Conservation (phyloP, 2,113 vertebrate genomes). For the Neofelis nebulosa region DNA sequence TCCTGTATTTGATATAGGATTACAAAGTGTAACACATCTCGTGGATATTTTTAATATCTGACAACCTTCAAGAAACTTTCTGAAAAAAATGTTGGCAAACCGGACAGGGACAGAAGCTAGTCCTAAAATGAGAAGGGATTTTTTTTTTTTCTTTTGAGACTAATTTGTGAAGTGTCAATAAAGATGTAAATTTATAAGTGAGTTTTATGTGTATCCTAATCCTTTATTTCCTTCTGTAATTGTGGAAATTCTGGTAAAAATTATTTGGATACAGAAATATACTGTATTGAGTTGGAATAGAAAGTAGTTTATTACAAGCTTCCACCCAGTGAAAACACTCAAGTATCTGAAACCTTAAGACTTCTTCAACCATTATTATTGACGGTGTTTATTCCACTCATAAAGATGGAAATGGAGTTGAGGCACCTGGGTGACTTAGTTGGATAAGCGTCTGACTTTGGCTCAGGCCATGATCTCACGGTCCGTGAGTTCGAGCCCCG, state of each 20-base stretch:
- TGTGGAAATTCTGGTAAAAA: neutral
- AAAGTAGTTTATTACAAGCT: neutral
- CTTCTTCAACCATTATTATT: neutral
- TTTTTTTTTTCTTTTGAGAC: neutral
- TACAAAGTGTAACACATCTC: no score
- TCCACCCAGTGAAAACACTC: neutral
- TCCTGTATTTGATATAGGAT: neutral
- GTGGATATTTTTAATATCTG: neutral
- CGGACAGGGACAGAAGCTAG: accelerated
- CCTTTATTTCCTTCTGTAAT: neutral
- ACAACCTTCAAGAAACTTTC: neutral
- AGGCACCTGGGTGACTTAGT: no score
- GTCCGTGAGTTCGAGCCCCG: no score
- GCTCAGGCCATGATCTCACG: no score
- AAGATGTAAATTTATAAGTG: neutral
- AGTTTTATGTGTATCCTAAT: neutral
- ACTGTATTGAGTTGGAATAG: neutral
- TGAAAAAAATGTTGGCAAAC: neutral
- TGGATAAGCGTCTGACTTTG: no score
- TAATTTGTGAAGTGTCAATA: neutral
- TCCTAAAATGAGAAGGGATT: neutral
- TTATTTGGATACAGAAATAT: neutral
- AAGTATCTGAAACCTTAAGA: neutral
- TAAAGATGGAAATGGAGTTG: neutral
- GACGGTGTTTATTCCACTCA: neutral